phyloP scores from a whole-genome alignment of 2,113 vertebrate species.

The Numida meleagris region DNA sequence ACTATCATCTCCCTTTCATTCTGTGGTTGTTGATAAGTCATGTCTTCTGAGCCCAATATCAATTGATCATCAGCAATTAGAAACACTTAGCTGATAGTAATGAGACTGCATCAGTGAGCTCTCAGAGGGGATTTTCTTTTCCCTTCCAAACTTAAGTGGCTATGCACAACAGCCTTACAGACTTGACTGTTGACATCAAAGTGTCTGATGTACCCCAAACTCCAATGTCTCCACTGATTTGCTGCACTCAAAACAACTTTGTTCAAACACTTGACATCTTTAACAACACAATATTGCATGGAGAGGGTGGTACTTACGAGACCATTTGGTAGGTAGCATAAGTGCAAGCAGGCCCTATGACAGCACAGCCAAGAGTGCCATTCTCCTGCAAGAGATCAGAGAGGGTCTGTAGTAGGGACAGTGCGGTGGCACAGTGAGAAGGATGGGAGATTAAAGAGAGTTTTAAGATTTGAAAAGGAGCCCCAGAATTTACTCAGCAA shows the following conservation, averaged over 20 bases:
- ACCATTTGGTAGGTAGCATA: slow-evolving; percentile 93
- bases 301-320: slow-evolving; percentile 85
- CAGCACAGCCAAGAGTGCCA: slow-evolving; percentile 80
- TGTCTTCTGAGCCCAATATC: background rate
- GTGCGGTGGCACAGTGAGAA: background rate
- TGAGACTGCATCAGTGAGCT: background rate
- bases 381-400: slow-evolving; percentile 71
- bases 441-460: background rate
- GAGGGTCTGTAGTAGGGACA: background rate
- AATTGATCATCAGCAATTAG: background rate
- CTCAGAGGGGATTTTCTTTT: background rate
- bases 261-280: background rate
- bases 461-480: background rate
- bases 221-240: background rate
- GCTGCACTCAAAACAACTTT: background rate
- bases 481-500: background rate
- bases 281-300: background rate
- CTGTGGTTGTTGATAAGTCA: background rate
- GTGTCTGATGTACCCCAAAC: background rate
- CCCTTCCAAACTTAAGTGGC: background rate
- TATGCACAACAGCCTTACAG: background rate
- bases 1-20: background rate
- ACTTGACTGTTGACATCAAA: background rate
- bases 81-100: background rate
- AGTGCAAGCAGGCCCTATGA: slow-evolving; percentile 92